Evolutionary conservation across 2,113 vertebrate genomes (phyloP), one percentile per base, ranked within the genome.

Genomic region (Antigone vipio): DNA sequence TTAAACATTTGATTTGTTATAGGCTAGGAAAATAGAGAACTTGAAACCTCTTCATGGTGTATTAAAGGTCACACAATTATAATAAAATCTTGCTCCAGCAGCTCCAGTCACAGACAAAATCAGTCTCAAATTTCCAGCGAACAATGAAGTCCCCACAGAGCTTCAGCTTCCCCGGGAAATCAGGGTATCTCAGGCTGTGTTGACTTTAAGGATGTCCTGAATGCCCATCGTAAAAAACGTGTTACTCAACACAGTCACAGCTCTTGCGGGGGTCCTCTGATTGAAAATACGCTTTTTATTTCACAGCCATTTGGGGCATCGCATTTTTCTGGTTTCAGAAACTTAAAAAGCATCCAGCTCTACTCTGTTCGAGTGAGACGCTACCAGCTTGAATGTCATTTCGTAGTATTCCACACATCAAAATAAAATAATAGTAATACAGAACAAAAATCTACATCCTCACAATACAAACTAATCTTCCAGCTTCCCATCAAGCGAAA

Each of bases 61-160:
- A 97, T 95, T 97, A 97, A 96, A 97, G 96, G 95, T 96, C 90
- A 94, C 88, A 93, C 93, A 97, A 97, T 97, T 97, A 97, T 95
- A 94, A 97, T 97, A 97, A 97, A 97, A 96, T 96, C 89, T 93
- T 96, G 92, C 91, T 97, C 92, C 82, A 87, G 92, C 91, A 95
- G 95, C 92, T 96, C 84, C 87, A 94, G 90, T 89, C 93, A 85
- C 87, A 93, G 96, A 92, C 90, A 95, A 97, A 97, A 97, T 97
- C 95, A 97, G 96, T 90, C 94, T 97, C 96, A 97, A 94, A 96
- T 97, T 97, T 97, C 97, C 92, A 94, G 92, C 1, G 44, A 97
- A 97, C 94, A 97, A 96, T 95, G 92, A 94, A 87, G 85, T 95
- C 94, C 91, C 96, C 55, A 81, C 92, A 95, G 96, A 92, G 94